These are phyloP conservation scores for Phylloscopus whistleri DNA, from an alignment of 2,113 vertebrate genomes.

Conservation along the genomic window DNA sequence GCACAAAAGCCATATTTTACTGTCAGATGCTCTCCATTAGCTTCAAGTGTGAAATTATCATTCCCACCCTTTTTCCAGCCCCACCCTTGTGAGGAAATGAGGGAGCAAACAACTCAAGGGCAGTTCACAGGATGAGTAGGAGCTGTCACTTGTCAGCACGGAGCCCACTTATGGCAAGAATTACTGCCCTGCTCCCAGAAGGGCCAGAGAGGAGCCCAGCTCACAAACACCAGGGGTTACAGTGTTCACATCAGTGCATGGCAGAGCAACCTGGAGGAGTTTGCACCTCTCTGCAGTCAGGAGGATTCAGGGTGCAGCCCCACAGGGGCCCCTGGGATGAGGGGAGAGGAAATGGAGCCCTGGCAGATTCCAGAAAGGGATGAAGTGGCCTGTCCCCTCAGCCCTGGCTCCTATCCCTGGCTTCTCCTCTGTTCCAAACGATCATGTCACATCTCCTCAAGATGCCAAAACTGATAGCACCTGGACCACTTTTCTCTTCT, in stretches of 20 bases:
- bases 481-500: not conserved
- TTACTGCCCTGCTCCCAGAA: not conserved
- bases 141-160: constrained; percentile 39
- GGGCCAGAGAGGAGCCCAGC: not conserved
- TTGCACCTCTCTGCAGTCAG: not conserved
- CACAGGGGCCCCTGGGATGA: not conserved
- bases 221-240: not conserved
- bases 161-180: not conserved
- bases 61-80: constrained; percentile 42
- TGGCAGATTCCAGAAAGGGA: accelerated
- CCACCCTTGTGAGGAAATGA: constrained; percentile 49
- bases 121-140: not conserved
- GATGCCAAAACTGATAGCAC: not conserved
- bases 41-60: constrained; percentile 38
- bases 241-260: not conserved
- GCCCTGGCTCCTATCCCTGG: not conserved
- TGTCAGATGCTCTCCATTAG: constrained; percentile 54
- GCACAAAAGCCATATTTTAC: constrained; percentile 10
- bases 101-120: constrained; percentile 40
- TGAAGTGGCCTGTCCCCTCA: not conserved
- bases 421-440: not conserved
- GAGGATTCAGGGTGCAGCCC: not conserved
- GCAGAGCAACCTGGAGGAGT: not conserved
- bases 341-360: not conserved
- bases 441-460: not conserved